Evolutionary conservation across 2,797 vertebrate species (phyloP).

Genomic region (Crax fasciolata): DNA sequence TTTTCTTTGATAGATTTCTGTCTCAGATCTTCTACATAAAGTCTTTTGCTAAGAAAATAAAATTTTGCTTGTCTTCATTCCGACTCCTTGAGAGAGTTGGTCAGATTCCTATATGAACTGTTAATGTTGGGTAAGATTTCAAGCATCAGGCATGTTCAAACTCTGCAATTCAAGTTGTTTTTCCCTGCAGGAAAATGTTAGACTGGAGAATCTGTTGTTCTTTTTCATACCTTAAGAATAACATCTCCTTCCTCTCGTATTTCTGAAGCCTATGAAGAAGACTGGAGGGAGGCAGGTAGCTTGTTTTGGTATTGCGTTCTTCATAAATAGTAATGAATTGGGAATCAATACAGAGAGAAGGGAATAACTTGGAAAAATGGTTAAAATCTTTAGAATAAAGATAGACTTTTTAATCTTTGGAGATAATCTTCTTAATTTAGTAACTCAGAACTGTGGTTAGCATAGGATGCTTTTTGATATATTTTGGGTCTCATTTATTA

Average conservation of each 20-base stretch:
- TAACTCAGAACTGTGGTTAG: background rate
- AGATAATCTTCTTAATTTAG: background rate
- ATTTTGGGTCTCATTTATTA: background rate
- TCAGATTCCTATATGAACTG: background rate
- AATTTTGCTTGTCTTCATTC: background rate
- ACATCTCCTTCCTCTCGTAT: background rate
- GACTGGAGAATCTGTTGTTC: background rate
- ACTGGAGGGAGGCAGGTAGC: background rate
- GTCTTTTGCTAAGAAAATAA: background rate
- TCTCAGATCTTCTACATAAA: background rate
- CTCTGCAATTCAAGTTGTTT: background rate
- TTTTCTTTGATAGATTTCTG: background rate
- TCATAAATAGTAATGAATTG: background rate
- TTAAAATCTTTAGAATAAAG: background rate
- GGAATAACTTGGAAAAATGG: background rate
- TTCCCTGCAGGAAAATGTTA: background rate
- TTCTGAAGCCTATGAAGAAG: background rate
- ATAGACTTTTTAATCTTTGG: background rate
- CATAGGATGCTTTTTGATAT: background rate
- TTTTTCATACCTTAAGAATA: background rate
- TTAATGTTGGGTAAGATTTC: background rate
- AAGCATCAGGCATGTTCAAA: background rate
- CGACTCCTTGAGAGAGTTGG: background rate
- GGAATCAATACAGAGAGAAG: background rate
- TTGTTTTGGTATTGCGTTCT: background rate